Evolutionary conservation across 2,888 invertebrate species (phyloP), one percentile per base, ranked within the genome.

Genomic region (Chloroclystis v-ata): DNA sequence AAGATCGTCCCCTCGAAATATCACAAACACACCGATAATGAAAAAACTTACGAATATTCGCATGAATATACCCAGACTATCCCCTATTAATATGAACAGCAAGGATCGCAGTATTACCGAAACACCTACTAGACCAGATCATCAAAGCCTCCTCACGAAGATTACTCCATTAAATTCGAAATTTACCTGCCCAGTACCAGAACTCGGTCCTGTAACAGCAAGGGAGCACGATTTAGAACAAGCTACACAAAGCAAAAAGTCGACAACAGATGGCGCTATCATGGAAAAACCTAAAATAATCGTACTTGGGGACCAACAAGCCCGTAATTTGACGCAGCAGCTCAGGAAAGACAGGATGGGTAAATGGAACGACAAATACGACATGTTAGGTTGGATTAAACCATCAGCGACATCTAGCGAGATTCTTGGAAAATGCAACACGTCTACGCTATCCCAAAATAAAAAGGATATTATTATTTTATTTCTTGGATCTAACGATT

Each of bases 311-410:
- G 33, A 33, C 16, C 16, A 33, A 16, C 33, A 33, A 16, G 33
- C 33, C 2, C 14, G 9, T 16, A 33, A 33, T 10, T 10, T 33
- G n/a, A 16, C 33, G 10, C n/a, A 16, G 20, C 20, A 33, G 20
- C 10, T 33, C n/a, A 16, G 10, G 10, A 20, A 16, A 16, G 33
- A 33, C 33, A 14, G 33, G 14, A 33, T 10, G 4, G 16, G 16
- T 4, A 33, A 16, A 33, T 33, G 33, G 33, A 33, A 33, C 10
- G 33, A 33, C 33, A 16, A 16, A 33, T 33, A 33, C 33, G 33
- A 16, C 3, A 20, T 33, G 10, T 33, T 33, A n/a, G 33, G 33
- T n/a, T n/a, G 16, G 6, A 16, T 20, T 4, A 33, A 33, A 16
- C 33, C 33, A 8, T 33, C 33, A 16, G 33, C 20, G 8, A 14